Conservation (phyloP, 2,797 vertebrate genomes). For the Loris lydekkerianus region DNA sequence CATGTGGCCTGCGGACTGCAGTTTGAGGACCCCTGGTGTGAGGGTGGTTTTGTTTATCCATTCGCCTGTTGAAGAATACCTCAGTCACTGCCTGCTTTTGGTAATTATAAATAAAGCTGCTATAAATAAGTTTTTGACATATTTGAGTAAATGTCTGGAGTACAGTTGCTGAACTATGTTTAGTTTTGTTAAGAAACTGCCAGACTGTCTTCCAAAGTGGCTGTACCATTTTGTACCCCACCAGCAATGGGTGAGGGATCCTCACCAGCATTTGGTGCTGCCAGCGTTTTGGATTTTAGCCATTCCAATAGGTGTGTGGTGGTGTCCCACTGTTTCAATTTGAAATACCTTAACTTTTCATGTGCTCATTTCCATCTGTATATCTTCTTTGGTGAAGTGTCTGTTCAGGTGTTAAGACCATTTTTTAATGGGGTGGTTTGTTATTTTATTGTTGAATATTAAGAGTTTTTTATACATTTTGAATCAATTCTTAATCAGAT, state of each 20-base stretch:
- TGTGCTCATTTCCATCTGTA: background rate
- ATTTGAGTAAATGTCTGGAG: background rate
- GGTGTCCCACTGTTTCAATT: background rate
- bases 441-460: background rate
- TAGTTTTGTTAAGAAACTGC: background rate
- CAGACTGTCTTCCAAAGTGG: background rate
- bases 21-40: background rate
- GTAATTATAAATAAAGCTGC: background rate
- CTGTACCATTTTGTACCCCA: background rate
- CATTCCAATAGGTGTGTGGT: no score
- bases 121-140: background rate
- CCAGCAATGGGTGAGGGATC: background rate
- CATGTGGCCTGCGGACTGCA: no score
- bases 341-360: background rate
- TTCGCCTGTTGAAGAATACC: no score
- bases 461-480: background rate
- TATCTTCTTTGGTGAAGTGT: no score
- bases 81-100: background rate
- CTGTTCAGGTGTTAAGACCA: background rate
- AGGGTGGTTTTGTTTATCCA: background rate
- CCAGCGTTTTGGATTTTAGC: background rate
- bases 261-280: background rate
- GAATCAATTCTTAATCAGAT: background rate
- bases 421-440: background rate
- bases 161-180: background rate